These are phyloP conservation scores for Caenorhabditis sinica DNA, from an alignment of 2,888 invertebrate species.

Conservation along the genomic window DNA sequence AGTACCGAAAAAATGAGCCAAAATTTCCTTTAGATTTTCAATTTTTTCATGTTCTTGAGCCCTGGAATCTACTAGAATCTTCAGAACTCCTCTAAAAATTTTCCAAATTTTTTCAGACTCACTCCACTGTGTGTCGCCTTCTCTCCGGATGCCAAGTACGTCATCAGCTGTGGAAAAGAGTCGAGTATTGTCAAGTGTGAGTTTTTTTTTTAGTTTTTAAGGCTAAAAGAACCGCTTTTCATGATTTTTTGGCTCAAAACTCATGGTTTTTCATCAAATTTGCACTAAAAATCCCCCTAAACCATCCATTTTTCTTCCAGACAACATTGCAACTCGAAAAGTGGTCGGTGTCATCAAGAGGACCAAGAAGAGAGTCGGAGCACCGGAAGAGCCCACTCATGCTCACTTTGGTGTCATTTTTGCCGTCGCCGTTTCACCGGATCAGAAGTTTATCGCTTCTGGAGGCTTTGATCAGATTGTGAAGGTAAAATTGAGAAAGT, in stretches of 20 bases:
- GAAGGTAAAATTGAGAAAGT: conserved; percentile 56
- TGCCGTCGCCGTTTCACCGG: conserved; percentile 79
- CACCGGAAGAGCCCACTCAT: conserved; percentile 46
- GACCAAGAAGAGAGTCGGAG: conserved; percentile 68
- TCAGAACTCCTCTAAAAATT: too few species aligned
- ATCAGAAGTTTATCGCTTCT: conserved; percentile 78
- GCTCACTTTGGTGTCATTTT: conserved; percentile 77
- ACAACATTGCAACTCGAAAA: conserved; percentile 71
- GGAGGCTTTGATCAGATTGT: conserved; percentile 80
- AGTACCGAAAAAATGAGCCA: too few species aligned
- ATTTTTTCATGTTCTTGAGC: too few species aligned
- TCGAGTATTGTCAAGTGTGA: conserved; percentile 81
- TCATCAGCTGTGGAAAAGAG: conserved; percentile 81
- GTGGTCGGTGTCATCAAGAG: conserved; percentile 76
- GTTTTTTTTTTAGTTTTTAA: too few species aligned
- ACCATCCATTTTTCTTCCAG: conserved; percentile 70
- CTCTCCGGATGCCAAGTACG: conserved; percentile 74
- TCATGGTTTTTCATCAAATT: too few species aligned
- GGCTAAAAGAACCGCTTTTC: too few species aligned
- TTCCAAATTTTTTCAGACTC: conserved; percentile 60
- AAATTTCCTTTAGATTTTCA: too few species aligned
- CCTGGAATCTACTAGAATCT: too few species aligned
- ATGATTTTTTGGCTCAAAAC: too few species aligned
- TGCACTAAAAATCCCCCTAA: background rate
- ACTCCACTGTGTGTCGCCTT: conserved; percentile 75